These are phyloP conservation scores for Caerostris darwini DNA, from an alignment of 1,140 invertebrate genomes.

Conservation along the genomic window DNA sequence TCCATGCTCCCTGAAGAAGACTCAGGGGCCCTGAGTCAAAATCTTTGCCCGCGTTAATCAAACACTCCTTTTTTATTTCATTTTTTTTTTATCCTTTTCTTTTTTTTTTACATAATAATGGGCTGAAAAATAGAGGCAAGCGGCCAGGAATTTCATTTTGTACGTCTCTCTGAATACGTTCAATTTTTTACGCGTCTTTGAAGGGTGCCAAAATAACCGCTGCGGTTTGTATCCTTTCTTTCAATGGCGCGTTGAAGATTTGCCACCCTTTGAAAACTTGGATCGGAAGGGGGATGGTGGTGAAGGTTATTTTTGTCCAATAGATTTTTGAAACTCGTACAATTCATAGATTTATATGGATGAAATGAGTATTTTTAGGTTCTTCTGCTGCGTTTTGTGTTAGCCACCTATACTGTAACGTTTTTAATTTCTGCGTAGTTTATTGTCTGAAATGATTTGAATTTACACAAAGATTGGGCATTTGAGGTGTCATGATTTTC, in stretches of 20 bases:
- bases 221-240: neutral
- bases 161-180: neutral
- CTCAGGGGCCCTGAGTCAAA: slow-evolving; percentile 30
- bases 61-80: neutral
- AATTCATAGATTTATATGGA: too few relatives aligned
- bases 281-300: neutral
- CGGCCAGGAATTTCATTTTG: slow-evolving; percentile 64
- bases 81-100: neutral
- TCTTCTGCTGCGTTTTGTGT: too few relatives aligned
- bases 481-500: too few relatives aligned
- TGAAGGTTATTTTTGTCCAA: too few relatives aligned
- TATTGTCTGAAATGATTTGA: too few relatives aligned
- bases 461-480: too few relatives aligned
- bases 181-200: neutral
- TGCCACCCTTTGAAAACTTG: neutral
- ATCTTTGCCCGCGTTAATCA: slow-evolving; percentile 1
- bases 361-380: too few relatives aligned
- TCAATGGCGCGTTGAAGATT: neutral
- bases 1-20: neutral
- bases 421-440: too few relatives aligned
- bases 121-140: slow-evolving; percentile 10
- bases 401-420: too few relatives aligned
- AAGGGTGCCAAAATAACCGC: neutral
- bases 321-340: too few relatives aligned
- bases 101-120: slow-evolving; percentile 59